Percentiles rank a stretch among this genome's conserved stretches.
Conservation (phyloP, 92 coral and sea anemone species). For the Epizoanthus scotinus region DNA sequence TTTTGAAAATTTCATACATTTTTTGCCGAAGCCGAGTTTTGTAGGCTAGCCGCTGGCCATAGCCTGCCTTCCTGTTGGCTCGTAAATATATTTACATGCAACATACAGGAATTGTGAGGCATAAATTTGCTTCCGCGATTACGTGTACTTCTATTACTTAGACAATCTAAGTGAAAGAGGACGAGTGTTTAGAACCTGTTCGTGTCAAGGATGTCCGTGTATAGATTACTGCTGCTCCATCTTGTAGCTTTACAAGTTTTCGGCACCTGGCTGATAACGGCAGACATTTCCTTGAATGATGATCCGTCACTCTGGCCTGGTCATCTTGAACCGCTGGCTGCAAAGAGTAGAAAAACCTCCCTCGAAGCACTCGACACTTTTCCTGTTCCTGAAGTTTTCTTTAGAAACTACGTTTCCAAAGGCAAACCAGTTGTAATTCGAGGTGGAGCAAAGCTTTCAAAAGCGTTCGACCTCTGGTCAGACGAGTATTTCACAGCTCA, state of each 20-base stretch:
- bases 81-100: too few species aligned
- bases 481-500: slow-evolving; percentile 84
- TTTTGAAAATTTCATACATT: too few species aligned
- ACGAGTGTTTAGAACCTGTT: background rate
- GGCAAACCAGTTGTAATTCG: slow-evolving; percentile 76
- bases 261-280: slow-evolving; percentile 7
- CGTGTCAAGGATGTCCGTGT: background rate
- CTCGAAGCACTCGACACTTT: slow-evolving; percentile 62
- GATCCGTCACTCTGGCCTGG: slow-evolving; percentile 71
- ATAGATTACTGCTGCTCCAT: background rate
- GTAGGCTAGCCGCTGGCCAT: too few species aligned
- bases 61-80: too few species aligned
- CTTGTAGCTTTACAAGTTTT: background rate
- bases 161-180: too few species aligned
- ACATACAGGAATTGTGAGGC: too few species aligned
- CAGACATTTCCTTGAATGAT: slow-evolving; percentile 29
- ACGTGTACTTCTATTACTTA: background rate
- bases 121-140: background rate
- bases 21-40: too few species aligned
- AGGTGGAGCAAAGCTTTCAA: slow-evolving; percentile 93
- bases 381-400: slow-evolving; percentile 80
- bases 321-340: slow-evolving; percentile 88
- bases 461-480: slow-evolving; percentile 78
- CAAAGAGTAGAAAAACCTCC: slow-evolving; percentile 59
- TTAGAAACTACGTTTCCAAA: slow-evolving; percentile 66